Base-by-base conservation (phyloP, 2,113 vertebrate species). In the Ammodytes dubius region DNA sequence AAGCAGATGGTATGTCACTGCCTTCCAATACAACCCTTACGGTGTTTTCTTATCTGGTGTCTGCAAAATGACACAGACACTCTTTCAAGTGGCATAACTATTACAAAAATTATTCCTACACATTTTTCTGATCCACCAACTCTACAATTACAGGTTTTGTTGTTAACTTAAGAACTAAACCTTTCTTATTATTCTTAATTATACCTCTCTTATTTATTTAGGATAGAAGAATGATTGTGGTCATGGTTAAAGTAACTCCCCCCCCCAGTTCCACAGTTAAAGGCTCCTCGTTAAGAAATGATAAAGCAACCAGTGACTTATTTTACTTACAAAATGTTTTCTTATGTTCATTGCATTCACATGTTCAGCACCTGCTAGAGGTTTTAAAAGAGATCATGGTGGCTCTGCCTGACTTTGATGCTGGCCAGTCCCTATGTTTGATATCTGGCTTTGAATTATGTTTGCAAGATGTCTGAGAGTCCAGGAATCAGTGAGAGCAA, bases 391-490 rank as follows among this genome's bases (percentile, higher is more conserved):
- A 71, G 17, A 57, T 42, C 13, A 14, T 19, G 15, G 63, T 15
- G 19, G 19, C 3, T 19, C 9, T 47, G 49, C 42, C 14, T 81
- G 49, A 13, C 61, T 53, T 46, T 9, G 3, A 9, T 57, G n/a
- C 15, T 37, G n/a, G 10, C 50, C 71, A n/a, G 59, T 57, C 27
- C 19, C 12, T 37, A 0, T 27, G 50, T 79, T 61, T 49, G 56
- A 68, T 74, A 45, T 46, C 15, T 79, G 70, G 54, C 50, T 88
- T 81, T 60, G n/a, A 74, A 64, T 87, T 77, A 82, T 52, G 54
- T 79, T 71, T 65, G 70, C 19, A 70, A 64, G 59, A 17, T 9
- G 39, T 40, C 42, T 66, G 5, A 75, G 80, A 56, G 39, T 37
- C 67, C 46, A 66, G 46, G 40, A 77, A 54, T 68, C 49, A 8